Conservation (phyloP, 1,140 invertebrate genomes). For the Drosophila fuyamai region DNA sequence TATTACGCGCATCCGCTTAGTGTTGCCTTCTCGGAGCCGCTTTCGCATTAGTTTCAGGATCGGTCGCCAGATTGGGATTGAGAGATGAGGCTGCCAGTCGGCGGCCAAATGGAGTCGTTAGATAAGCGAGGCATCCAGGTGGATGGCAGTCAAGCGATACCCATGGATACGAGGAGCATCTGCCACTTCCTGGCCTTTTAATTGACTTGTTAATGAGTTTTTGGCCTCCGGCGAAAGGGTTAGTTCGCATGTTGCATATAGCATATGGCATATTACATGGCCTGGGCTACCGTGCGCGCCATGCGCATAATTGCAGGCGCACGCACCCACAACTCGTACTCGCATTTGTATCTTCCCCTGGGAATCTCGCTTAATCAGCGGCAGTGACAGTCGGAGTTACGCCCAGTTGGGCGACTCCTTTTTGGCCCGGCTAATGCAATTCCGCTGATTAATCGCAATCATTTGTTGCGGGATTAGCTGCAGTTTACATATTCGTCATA, state of each 20-base stretch:
- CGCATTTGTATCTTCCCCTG: slow-evolving; percentile 14
- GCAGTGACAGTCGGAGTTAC: slow-evolving; percentile 75
- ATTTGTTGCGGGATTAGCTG: slow-evolving; percentile 80
- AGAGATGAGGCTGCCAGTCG: slow-evolving; percentile 30
- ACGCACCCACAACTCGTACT: slow-evolving; percentile 69
- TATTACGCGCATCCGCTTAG: slow-evolving; percentile 83
- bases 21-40: slow-evolving; percentile 29
- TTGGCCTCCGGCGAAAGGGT: slow-evolving; percentile 18
- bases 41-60: slow-evolving; percentile 25
- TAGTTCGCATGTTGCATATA: not conserved
- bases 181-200: slow-evolving; percentile 75
- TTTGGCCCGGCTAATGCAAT: slow-evolving; percentile 69
- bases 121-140: slow-evolving; percentile 57
- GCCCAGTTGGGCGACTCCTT: slow-evolving; percentile 44
- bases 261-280: not conserved
- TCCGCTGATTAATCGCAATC: slow-evolving; percentile 81
- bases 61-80: slow-evolving; percentile 21
- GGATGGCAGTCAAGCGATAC: slow-evolving; percentile 6
- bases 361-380: slow-evolving; percentile 70
- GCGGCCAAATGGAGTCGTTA: slow-evolving; percentile 73
- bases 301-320: slow-evolving; percentile 68
- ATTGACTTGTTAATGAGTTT: slow-evolving; percentile 77
- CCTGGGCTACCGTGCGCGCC: slow-evolving; percentile 29
- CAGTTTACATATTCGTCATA: slow-evolving; percentile 81
- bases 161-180: slow-evolving; percentile 21